Evolutionary conservation across 1,140 invertebrate species (phyloP).

Genomic region (Cyclina sinensis): DNA sequence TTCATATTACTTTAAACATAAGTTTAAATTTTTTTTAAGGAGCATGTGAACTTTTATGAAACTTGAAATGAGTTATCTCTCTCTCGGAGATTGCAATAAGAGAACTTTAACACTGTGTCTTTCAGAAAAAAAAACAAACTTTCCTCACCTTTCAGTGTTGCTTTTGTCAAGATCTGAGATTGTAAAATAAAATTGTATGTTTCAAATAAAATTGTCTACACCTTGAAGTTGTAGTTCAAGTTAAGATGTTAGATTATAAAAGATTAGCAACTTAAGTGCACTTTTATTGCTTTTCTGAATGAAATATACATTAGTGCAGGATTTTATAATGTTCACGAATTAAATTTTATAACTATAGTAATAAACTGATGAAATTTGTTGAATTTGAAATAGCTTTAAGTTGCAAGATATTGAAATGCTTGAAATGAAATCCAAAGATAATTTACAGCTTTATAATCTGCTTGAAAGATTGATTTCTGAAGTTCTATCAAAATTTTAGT

Average conservation of each 20-base stretch:
- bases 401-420: background rate
- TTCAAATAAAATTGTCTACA: background rate
- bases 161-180: background rate
- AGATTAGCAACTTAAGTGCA: background rate
- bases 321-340: background rate
- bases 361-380: background rate
- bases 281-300: background rate
- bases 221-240: background rate
- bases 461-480: slow-evolving; percentile 15
- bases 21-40: too few species aligned
- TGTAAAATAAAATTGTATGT: slow-evolving; percentile 4
- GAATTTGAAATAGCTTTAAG: background rate
- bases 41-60: too few species aligned
- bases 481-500: slow-evolving; percentile 15
- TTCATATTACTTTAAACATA: too few species aligned
- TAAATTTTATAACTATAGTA: background rate
- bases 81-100: too few species aligned
- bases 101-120: too few species aligned
- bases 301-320: background rate
- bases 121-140: too few species aligned
- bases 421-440: background rate
- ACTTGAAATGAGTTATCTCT: too few species aligned
- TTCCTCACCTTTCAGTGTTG: too few species aligned
- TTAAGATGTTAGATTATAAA: slow-evolving; percentile 21
- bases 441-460: background rate